Base-by-base conservation (phyloP, 1,140 invertebrate species). In the Leptinotarsa defecta region DNA sequence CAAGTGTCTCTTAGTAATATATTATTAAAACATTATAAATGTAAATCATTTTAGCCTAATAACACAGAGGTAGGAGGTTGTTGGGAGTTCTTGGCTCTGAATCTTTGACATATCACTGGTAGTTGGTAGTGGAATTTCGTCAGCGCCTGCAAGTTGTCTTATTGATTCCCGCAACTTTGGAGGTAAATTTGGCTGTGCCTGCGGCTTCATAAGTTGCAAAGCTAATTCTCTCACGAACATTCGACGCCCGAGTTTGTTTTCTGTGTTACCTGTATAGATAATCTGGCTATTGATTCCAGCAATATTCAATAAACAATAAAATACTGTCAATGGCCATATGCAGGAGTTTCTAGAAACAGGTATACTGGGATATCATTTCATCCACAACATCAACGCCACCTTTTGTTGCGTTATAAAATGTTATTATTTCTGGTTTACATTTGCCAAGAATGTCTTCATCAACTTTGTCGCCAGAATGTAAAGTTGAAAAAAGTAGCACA, bases 381-480 rank as follows among this genome's bases (percentile, higher is more conserved):
- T 86, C 81, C 43, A 82, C 80, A 13, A 80, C 79, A 78, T 86
- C 86, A 5, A 87, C 86, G 48, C 82, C 84, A 19, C 79, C 81
- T 82, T 87, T 87, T 3, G 85, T 86, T 20, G 67, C 13, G 76
- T 86, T 86, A 73, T 87, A 87, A n/a, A n/a, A n/a, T n/a, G n/a
- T 80, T 24, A 87, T 81, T 11, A 87, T 86, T 72, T 87, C 85
- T 49, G 86, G 85, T 76, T 86, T 87, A 27, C 62, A 17, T 8
- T 13, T 17, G 22, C 49, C 27, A 15, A 70, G 73, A 68, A 62
- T 65, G 64, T 75, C 73, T 64, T 75, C 65, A 72, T 80, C 79
- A 68, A 79, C 79, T 48, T 61, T 34, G 15, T 74, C 74, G 75
- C 72, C 77, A 17, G 20, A 49, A 76, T 83, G 79, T 70, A 83